Evolutionary conservation across 2,888 invertebrate genomes (phyloP).

Genomic region (Diplazon laetatorius): DNA sequence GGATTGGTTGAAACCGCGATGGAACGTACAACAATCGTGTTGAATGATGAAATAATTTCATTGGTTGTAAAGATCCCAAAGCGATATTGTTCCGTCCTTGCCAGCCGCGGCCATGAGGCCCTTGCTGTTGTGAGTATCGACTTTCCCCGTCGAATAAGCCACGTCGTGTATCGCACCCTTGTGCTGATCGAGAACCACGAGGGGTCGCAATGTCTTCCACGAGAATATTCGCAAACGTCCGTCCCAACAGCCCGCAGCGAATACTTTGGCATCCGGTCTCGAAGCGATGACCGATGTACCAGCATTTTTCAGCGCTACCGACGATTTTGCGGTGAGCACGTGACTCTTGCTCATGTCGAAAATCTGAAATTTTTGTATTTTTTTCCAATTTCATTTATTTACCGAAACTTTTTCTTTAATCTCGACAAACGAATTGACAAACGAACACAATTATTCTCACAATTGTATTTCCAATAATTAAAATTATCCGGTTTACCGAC

Average conservation of each 20-base stretch:
- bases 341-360: slow-evolving; percentile 74
- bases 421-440: slow-evolving; percentile 1
- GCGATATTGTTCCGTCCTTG: slow-evolving; percentile 89
- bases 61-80: slow-evolving; percentile 91
- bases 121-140: slow-evolving; percentile 88
- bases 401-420: too few relatives aligned
- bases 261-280: slow-evolving; percentile 88
- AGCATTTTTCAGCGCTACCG: slow-evolving; percentile 87
- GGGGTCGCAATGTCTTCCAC: slow-evolving; percentile 88
- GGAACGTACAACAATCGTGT: slow-evolving; percentile 14
- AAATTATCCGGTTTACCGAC: slow-evolving; percentile 74
- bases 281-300: slow-evolving; percentile 88
- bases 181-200: slow-evolving; percentile 90
- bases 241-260: slow-evolving; percentile 91
- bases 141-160: slow-evolving; percentile 87
- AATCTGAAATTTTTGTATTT: slow-evolving; percentile 72
- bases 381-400: too few relatives aligned
- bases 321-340: slow-evolving; percentile 81
- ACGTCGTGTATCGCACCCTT: slow-evolving; percentile 88
- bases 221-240: slow-evolving; percentile 90
- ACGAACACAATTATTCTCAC: background rate
- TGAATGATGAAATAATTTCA: slow-evolving; percentile 38
- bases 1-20: slow-evolving; percentile 2
- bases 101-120: slow-evolving; percentile 90
- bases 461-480: background rate